Evolutionary conservation across 2,113 vertebrate species (phyloP), one percentile per base, ranked within the genome.

Genomic region (Cephalopholis sonnerati): DNA sequence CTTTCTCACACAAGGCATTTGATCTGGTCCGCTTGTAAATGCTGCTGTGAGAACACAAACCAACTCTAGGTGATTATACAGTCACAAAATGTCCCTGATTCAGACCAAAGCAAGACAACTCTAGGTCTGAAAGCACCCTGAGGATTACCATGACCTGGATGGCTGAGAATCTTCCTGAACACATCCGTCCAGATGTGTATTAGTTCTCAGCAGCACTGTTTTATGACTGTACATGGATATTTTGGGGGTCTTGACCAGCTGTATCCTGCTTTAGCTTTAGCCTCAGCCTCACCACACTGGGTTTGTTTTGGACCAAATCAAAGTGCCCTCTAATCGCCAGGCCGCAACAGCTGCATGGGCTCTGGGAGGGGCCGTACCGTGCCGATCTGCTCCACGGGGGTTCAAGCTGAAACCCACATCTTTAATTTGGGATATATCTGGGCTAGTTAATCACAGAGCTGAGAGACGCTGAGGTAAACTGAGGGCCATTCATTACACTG

Each of bases 371-470:
- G 72, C 83, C 0, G 53, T n/a, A 62, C 74, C 11, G 17, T 63
- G 79, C 78, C 24, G 6, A 77, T 77, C 63, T 41, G 36, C 87
- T 68, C 87, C 39, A 66, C 41, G 13, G 50, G 87, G 89, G 89
- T 91, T 83, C 82, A 81, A 73, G 86, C 78, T 81, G 71, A 84
- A 89, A 87, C 46, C 77, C 54, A 48, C 72, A 24, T 85, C 79
- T 93, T 90, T 93, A 89, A 93, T 92, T 92, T 93, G 75, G 76
- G 69, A 87, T 84, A 83, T 69, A 87, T 89, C 50, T 70, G 63
- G 68, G 70, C 53, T 54, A 48, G 75, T 74, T 92, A 89, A 93
- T 93, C 68, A 90, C 91, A 92, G 81, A 79, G 87, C 80, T 32
- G 68, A 27, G 81, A 76, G 84, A 78, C 46, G 55, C 57, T 91